phyloP scores from a whole-genome alignment of 2,888 invertebrate genomes.

The Cremastinae sp. region DNA sequence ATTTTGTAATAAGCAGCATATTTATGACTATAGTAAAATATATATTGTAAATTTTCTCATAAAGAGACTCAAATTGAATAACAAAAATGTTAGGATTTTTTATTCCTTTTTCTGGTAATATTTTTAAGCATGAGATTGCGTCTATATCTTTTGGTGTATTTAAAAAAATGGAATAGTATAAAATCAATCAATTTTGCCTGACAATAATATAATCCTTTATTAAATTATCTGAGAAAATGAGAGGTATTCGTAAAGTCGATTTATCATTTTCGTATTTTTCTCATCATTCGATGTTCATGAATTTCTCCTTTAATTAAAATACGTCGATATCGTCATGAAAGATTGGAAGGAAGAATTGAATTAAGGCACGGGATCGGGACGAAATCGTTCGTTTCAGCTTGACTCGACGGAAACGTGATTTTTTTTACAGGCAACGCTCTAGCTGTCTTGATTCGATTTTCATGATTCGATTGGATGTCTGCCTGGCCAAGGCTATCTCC shows the following conservation, averaged over 20 bases:
- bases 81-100: too few relatives aligned
- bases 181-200: too few relatives aligned
- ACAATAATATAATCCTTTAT: too few relatives aligned
- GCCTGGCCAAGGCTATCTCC: slow-evolving; percentile 28
- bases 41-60: too few relatives aligned
- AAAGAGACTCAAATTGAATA: too few relatives aligned
- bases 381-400: slow-evolving; percentile 5
- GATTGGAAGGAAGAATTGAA: background rate
- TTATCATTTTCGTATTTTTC: background rate
- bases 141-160: too few relatives aligned
- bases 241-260: too few relatives aligned
- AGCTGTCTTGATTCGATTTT: slow-evolving; percentile 53
- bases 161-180: too few relatives aligned
- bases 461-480: slow-evolving; percentile 49
- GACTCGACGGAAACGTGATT: slow-evolving; percentile 46
- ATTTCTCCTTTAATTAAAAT: background rate
- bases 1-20: too few relatives aligned
- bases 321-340: background rate
- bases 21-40: too few relatives aligned
- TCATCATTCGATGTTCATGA: background rate
- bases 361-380: background rate
- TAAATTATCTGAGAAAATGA: background rate
- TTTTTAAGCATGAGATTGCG: too few relatives aligned
- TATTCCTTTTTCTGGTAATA: too few relatives aligned
- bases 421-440: slow-evolving; percentile 29